Base-by-base conservation (phyloP, 1,140 invertebrate species). In the Antheraea mylitta region DNA sequence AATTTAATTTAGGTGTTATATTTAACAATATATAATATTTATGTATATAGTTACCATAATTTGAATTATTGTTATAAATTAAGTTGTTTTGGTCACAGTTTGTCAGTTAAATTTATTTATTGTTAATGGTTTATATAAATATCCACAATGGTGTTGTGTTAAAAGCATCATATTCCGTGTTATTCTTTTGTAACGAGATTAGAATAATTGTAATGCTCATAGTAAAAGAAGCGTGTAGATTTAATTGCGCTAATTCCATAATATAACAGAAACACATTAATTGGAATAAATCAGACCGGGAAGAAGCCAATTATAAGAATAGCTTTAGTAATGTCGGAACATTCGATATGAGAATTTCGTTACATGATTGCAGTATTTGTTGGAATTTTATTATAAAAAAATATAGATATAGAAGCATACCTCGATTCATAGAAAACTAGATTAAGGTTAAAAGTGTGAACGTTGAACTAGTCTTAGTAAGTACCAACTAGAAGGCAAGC, bases 391-490 rank as follows among this genome's bases (percentile, higher is more conserved):
- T 13, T 16, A n/a, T 6, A 16, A 13, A 42, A 42, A 11, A 42
- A 16, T 13, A 16, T 53, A 53, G 45, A 53, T 53, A 53, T 30
- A 13, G 45, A 13, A 16, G 9, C 38, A 8, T 42, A 11, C 7
- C 38, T 42, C 22, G 38, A 42, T 42, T 11, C 8, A 42, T 42
- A 42, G 38, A 9, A 9, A 42, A 9, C 11, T 42, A 8, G 38
- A 42, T 42, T 42, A 4, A 42, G 7, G 7, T 1, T 30, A 1
- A 30, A 53, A 6, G 45, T 53, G 45, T 53, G 16, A 53, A 53
- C 37, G 22, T 13, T 63, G 13, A 37, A 63, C 63, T 64, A 64
- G 63, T 64, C 63, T 11, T 64, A 64, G 63, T 48, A 53, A 53
- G 16, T 53, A 53, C 45, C 45, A 13, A 64, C 38, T 63, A 63